Percentiles rank a stretch among this genome's conserved stretches.
These are phyloP conservation scores for Aramus guarauna DNA, from an alignment of 2,113 vertebrate genomes.

Conservation along the genomic window DNA sequence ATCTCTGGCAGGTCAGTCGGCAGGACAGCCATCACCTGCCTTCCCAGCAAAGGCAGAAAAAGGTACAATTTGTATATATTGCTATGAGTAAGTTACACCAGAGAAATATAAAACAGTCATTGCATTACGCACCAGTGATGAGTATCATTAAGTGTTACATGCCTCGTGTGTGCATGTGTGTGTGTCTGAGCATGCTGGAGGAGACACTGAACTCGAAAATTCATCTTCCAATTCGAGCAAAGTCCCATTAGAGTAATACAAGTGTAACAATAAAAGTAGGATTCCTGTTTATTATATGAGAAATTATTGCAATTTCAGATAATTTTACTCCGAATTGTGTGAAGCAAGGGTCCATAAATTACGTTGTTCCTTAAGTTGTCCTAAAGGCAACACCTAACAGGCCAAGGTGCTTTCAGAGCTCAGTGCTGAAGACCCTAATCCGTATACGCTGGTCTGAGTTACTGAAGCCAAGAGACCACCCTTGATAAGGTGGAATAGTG, in stretches of 20 bases:
- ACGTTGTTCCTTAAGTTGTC: neutral
- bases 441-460: neutral
- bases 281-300: neutral
- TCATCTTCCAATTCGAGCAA: neutral
- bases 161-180: neutral
- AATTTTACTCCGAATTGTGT: neutral
- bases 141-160: neutral
- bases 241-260: neutral
- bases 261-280: neutral
- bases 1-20: neutral
- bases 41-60: neutral
- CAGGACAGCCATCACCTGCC: neutral
- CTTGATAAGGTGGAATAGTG: neutral
- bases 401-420: neutral
- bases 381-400: neutral
- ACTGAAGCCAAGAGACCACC: neutral
- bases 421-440: neutral
- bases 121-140: neutral
- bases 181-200: neutral
- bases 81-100: neutral
- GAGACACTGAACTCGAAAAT: neutral
- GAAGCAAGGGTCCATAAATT: neutral
- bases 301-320: neutral
- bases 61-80: neutral
- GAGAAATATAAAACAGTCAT: neutral